Base-by-base conservation (phyloP, 2,888 invertebrate species). In the Exocentrus adspersus region DNA sequence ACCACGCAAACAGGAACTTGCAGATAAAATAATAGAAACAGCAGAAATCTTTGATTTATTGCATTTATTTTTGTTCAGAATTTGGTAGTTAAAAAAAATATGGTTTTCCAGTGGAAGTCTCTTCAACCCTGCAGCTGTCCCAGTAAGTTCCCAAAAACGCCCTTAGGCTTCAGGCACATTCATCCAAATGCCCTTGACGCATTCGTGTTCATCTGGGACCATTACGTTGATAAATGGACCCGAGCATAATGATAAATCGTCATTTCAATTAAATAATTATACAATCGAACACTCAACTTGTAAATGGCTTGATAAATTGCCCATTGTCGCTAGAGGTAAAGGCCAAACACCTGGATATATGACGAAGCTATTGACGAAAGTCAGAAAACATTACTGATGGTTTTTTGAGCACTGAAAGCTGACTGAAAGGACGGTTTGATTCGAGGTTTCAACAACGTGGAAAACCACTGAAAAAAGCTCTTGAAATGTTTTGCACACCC, bases 191-290 rank as follows among this genome's bases (percentile, higher is more conserved):
- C 48, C 43, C 48, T 28, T 51, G 12, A 46, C 52, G 52, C 57
- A 56, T 45, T 52, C 56, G 42, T 54, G 48, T 56, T 60, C 68
- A 60, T 59, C 60, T 65, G 60, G 45, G 52, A 62, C 68, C 63
- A 65, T 68, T 65, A 68, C 64, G 56, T 64, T 65, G 68, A 68
- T 68, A 61, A 65, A 68, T 68, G 65, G 62, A 30, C 57, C 46
- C 19, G 21, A 50, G 64, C 43, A 51, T 64, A 62, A 64, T 65
- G 64, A 67, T 65, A 50, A 62, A 67, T 67, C 54, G 60, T 57
- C 52, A 20, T 60, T 52, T 62, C 64, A 64, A 65, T 65, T 50
- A 62, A 64, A 62, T 62, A 58, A 41, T 48, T 24, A 56, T 32
- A 30, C 62, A 57, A 42, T 48, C 50, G 54, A 48, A 57, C 60